Conservation (phyloP, 2,888 invertebrate species). For the Incurvaria masculella region DNA sequence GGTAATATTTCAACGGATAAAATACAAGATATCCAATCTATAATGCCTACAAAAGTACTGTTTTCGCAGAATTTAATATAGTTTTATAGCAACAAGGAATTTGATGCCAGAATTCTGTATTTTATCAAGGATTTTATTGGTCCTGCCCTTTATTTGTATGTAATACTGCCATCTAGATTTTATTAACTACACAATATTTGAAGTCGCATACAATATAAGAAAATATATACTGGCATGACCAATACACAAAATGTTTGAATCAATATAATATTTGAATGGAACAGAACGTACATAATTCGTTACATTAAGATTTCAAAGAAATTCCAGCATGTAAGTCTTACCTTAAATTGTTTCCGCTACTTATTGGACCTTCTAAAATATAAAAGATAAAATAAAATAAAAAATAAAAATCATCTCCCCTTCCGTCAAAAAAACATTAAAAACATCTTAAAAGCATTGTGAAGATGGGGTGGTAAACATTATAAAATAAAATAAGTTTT, state of each 20-base stretch:
- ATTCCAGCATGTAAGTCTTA: background rate
- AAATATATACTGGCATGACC: too few species aligned
- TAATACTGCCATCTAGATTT: constrained; percentile 7
- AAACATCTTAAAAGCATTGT: constrained; percentile 12
- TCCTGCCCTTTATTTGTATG: too few species aligned
- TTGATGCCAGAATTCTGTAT: too few species aligned
- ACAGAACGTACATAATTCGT: constrained; percentile 11
- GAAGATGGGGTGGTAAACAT: constrained; percentile 19
- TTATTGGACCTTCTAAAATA: constrained; percentile 12
- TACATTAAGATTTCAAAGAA: background rate
- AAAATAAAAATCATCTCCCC: background rate
- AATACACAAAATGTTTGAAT: too few species aligned
- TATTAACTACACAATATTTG: too few species aligned
- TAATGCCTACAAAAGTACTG: constrained; percentile 9
- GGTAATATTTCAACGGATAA: background rate
- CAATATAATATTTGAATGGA: constrained; percentile 3
- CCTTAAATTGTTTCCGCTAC: constrained; percentile 17
- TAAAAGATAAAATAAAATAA: constrained; percentile 1
- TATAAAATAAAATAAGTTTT: constrained; percentile 1
- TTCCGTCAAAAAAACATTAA: constrained; percentile 3
- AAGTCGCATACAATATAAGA: too few species aligned
- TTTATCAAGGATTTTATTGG: too few species aligned
- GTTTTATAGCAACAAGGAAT: too few species aligned
- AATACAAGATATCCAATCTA: background rate
- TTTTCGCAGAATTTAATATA: constrained; percentile 17